phyloP scores from a whole-genome alignment of 2,113 vertebrate genomes.

The Tychaedon coryphoeus region DNA sequence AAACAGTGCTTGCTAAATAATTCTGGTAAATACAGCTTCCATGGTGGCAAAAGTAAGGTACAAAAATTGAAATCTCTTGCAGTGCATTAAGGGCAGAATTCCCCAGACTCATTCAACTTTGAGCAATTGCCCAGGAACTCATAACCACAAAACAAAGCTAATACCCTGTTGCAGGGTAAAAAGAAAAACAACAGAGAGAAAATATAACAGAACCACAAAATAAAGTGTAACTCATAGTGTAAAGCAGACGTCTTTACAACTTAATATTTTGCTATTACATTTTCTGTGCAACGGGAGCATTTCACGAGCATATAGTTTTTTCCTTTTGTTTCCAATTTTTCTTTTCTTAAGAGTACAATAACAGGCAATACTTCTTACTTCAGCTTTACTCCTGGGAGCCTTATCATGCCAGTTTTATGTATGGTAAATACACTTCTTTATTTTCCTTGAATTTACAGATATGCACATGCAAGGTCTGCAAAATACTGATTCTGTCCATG shows the following conservation, averaged over 20 bases:
- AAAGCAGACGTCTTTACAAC: neutral
- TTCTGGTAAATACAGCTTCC: neutral
- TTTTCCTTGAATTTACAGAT: neutral
- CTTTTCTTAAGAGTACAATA: neutral
- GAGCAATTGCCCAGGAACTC: neutral
- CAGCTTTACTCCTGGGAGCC: neutral
- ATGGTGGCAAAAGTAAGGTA: neutral
- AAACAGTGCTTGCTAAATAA: slow-evolving; percentile 35
- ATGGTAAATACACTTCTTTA: neutral
- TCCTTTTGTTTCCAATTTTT: neutral
- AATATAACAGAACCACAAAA: neutral
- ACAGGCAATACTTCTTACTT: neutral
- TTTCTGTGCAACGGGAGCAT: neutral
- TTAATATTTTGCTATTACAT: neutral
- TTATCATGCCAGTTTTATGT: neutral
- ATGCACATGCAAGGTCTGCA: neutral
- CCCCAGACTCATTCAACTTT: fast-evolving
- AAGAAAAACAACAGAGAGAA: neutral
- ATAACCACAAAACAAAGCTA: neutral
- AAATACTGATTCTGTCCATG: neutral
- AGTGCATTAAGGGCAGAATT: fast-evolving
- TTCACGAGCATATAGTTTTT: neutral
- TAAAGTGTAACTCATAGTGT: neutral
- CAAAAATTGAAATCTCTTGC: neutral
- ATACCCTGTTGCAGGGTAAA: neutral